Evolutionary conservation across 1,140 invertebrate species (phyloP).

Genomic region (Adelges cooleyi): DNA sequence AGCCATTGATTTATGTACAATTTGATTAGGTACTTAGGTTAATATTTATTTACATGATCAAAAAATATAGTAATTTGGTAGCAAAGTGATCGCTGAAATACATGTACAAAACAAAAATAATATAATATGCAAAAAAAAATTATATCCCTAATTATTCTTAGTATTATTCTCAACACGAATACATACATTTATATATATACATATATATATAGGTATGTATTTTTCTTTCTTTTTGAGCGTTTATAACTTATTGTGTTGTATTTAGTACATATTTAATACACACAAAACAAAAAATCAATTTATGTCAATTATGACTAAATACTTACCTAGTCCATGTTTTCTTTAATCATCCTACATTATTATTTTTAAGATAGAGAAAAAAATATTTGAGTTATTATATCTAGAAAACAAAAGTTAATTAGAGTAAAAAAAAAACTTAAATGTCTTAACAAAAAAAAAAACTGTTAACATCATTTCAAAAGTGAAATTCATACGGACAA

Average conservation of each 20-base stretch:
- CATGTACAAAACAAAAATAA: slow-evolving; percentile 21
- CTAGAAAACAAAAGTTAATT: slow-evolving; percentile 3
- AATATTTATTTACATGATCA: slow-evolving; percentile 12
- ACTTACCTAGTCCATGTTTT: neutral
- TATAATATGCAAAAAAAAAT: slow-evolving; percentile 14
- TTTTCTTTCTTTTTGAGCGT: slow-evolving; percentile 5
- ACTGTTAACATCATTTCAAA: slow-evolving; percentile 5
- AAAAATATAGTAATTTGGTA: slow-evolving; percentile 18
- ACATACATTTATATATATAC: neutral
- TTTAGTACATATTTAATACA: slow-evolving; percentile 10
- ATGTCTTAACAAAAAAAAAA: slow-evolving; percentile 14
- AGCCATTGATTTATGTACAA: slow-evolving; percentile 11
- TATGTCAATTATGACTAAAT: neutral
- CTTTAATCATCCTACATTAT: slow-evolving; percentile 9
- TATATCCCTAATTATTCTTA: neutral
- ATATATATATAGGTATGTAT: too few relatives aligned
- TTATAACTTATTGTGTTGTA: slow-evolving; percentile 6
- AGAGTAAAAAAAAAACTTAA: neutral
- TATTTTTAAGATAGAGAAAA: slow-evolving; percentile 10
- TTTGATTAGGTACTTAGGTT: slow-evolving; percentile 23
- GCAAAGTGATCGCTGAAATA: slow-evolving; percentile 21
- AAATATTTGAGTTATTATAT: neutral
- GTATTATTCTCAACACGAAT: slow-evolving; percentile 13
- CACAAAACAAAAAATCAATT: slow-evolving; percentile 6
- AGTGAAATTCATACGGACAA: slow-evolving; percentile 15